Evolutionary conservation across 2,797 vertebrate genomes (phyloP), one percentile per base, ranked within the genome.

Genomic region (Champsocephalus esox): DNA sequence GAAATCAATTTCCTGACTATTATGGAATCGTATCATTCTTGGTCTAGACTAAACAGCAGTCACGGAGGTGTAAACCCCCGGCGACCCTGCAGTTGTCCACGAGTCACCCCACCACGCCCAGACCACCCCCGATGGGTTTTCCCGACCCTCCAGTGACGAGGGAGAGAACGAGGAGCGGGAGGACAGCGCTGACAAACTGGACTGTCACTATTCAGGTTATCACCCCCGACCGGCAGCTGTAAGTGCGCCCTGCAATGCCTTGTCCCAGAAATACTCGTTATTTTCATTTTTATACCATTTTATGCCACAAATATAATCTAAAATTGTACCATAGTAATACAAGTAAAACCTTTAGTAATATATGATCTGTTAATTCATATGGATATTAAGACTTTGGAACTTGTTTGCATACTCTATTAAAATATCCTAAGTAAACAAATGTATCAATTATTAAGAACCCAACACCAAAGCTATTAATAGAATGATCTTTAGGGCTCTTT

Each of bases 171-270:
- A 99, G 77, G 98, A 99, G 85, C 96, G 97, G 88, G 98, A 99
- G 90, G 98, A 99, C 89, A 94, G 88, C 85, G 78, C 94, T 81
- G 98, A 99, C 92, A 99, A 97, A 96, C 96, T 99, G 96, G 98
- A 99, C 95, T 99, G 96, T 96, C 96, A 98, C 93, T 99, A 97
- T 97, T 99, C 98, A 95, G 96, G 96, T 96, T 97, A 96, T 94
- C 98, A 99, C 91, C 98, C 98, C 92, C 96, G 97, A 94, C 98
- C 98, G 94, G 96, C 97, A 92, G 96, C 98, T 95, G 98, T 99
- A 95, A 92, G 98, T 97, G 73, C 52, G 16, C 48, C 32, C 62
- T 1, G n/a, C 34, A 38, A 38, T 38, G 34, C 8, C 1, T 38
- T 9, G 34, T 38, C 34, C 34, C 34, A 7, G 34, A 38, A 38